Percentiles rank a stretch among this genome's conserved stretches.
Conservation (phyloP, 2,888 invertebrate species). For the Vanessa cardui region DNA sequence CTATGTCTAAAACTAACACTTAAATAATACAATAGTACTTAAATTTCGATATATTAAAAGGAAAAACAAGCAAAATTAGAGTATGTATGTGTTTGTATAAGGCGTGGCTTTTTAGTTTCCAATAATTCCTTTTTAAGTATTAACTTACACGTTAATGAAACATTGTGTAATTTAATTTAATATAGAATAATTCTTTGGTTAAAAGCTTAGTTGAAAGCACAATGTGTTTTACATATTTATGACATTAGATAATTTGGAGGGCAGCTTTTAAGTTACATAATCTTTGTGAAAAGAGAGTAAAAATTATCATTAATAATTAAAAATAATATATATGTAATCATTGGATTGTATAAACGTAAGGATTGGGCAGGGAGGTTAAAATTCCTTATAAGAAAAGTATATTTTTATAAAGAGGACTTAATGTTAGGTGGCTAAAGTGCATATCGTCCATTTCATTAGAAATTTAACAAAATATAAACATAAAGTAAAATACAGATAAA, state of each 20-base stretch:
- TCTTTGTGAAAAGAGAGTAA: background rate
- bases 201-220: background rate
- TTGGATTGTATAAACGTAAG: conserved; percentile 14
- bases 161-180: conserved; percentile 37
- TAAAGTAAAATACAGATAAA: too few relatives aligned
- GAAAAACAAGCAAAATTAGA: background rate
- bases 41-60: background rate
- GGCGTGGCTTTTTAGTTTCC: conserved; percentile 52
- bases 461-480: background rate
- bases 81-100: conserved; percentile 1
- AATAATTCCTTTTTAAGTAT: conserved; percentile 56
- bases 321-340: conserved; percentile 10
- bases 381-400: conserved; percentile 17
- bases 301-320: too few relatives aligned
- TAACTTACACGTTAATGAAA: conserved; percentile 52
- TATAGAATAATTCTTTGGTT: conserved; percentile 8
- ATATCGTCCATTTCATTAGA: conserved; percentile 43
- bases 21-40: conserved; percentile 10
- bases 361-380: conserved; percentile 10
- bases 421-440: conserved; percentile 76
- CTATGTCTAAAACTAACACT: background rate
- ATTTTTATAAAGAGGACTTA: conserved; percentile 38
- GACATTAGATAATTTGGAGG: background rate
- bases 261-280: conserved; percentile 3
- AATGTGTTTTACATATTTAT: conserved; percentile 1